These are phyloP conservation scores for Hydrozoanthus gracilis DNA, from an alignment of 92 coral and sea anemone genomes.

Conservation along the genomic window DNA sequence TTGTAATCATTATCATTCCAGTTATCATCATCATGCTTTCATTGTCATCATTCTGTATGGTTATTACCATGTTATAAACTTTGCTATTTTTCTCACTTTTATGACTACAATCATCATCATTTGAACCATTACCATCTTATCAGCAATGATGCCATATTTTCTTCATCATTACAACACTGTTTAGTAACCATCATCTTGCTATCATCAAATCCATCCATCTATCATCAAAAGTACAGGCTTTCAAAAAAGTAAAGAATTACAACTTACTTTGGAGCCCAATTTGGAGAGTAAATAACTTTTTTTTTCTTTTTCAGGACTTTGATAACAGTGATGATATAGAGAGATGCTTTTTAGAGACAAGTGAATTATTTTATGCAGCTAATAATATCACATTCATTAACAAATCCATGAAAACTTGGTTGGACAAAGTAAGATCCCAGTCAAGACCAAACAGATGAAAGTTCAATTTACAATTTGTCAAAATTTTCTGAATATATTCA, in stretches of 20 bases:
- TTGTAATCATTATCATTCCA: neutral
- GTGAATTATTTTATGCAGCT: conserved; percentile 26
- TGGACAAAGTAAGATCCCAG: neutral
- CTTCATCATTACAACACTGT: too few species aligned
- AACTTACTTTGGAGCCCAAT: neutral
- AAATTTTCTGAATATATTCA: too few species aligned
- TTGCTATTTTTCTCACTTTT: neutral
- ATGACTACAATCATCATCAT: neutral
- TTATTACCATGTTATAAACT: too few species aligned
- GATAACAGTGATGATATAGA: neutral
- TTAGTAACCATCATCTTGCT: too few species aligned
- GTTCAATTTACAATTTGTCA: neutral
- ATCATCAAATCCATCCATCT: too few species aligned
- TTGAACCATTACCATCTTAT: neutral
- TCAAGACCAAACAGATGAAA: neutral
- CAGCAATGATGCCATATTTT: neutral
- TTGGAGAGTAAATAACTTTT: too few species aligned
- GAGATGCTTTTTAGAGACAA: conserved; percentile 22
- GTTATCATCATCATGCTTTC: neutral
- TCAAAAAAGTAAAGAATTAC: neutral
- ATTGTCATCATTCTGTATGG: too few species aligned
- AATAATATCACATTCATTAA: neutral
- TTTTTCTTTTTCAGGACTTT: conserved; percentile 5
- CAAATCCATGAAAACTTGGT: neutral
- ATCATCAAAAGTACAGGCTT: too few species aligned